Evolutionary conservation across 35 echinoderm and acorn worm species (phyloP).

Genomic region (Ophioderma brevispina): DNA sequence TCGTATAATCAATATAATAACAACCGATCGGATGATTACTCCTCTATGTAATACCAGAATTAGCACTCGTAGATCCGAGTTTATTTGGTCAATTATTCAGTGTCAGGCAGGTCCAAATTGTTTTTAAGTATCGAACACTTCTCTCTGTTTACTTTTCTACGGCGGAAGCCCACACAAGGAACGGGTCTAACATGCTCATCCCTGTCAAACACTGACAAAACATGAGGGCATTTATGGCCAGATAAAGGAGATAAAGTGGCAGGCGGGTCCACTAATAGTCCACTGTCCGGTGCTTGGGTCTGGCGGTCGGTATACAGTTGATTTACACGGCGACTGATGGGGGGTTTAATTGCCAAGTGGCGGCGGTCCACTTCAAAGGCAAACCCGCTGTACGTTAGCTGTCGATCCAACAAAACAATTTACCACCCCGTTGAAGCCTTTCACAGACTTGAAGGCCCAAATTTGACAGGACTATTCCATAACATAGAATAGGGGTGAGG

Average conservation of each 20-base stretch:
- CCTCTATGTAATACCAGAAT: neutral
- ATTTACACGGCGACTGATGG: slow-evolving; percentile 51
- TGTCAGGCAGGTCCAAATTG: neutral
- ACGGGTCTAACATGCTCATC: neutral
- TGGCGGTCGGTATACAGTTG: slow-evolving; percentile 2
- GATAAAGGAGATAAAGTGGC: slow-evolving; percentile 44
- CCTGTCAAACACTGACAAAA: neutral
- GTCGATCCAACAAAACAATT: slow-evolving; percentile 42
- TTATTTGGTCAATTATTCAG: slow-evolving; percentile 9
- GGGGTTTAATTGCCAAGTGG: slow-evolving; percentile 46
- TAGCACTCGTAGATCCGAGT: neutral
- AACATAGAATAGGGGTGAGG: neutral
- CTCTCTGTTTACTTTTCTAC: no score
- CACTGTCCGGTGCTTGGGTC: neutral
- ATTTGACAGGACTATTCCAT: slow-evolving; percentile 45
- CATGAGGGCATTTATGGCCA: slow-evolving; percentile 1
- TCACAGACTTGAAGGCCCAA: slow-evolving; percentile 3
- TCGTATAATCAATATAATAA: no score
- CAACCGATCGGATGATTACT: no score
- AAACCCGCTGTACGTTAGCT: neutral
- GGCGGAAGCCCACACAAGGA: slow-evolving; percentile 9
- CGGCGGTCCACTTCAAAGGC: slow-evolving; percentile 36
- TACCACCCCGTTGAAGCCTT: slow-evolving; percentile 36
- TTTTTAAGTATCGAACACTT: neutral
- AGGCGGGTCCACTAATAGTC: slow-evolving; percentile 1